Evolutionary conservation across 2,888 invertebrate genomes (phyloP), one percentile per base, ranked within the genome.

Genomic region (Phlogophora meticulosa): DNA sequence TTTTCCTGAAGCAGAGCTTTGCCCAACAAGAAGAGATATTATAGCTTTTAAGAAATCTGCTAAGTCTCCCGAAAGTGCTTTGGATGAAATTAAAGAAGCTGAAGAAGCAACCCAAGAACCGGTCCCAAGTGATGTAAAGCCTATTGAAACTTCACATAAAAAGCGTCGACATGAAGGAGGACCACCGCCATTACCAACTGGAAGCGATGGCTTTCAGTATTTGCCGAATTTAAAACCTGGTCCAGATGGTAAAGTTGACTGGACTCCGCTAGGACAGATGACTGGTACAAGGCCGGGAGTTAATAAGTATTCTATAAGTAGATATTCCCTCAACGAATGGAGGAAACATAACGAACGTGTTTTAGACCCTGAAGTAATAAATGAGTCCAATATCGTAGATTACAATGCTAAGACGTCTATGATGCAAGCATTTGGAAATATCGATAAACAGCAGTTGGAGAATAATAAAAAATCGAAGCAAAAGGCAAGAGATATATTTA

Each of bases 261-360:
- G 97, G 97, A 97, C 97, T 40, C 97, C 97, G 0, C 92, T 97
- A 63, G 96, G 96, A 0, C 96, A 95, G 0, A 93, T 97, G 84
- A 98, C 98, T 0, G 98, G 98, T 4, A 97, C 97, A 0, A 95
- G 98, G 73, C 98, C 98, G 0, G 95, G 96, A 0, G 97, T 97
- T 11, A 97, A 97, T 91, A 97, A 97, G 83, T 98, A 98, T 86
- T 97, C 98, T 0, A 94, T 98, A 51, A 97, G 97, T 13, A 95
- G 97, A 81, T 97, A 96, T 86, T 97, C 97, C 61, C 96, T 97
- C 0, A 96, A 96, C 10, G 97, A 98, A 91, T 98, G 98, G 98
- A 95, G 97, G 34, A 89, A 95, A 43, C 96, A 96, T 70, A 97
- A 97, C 80, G 92, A 95, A 13, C 91, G 96, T 38, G 89, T 96